phyloP scores from a whole-genome alignment of 1,140 invertebrate species.

The Drosophila virilis region DNA sequence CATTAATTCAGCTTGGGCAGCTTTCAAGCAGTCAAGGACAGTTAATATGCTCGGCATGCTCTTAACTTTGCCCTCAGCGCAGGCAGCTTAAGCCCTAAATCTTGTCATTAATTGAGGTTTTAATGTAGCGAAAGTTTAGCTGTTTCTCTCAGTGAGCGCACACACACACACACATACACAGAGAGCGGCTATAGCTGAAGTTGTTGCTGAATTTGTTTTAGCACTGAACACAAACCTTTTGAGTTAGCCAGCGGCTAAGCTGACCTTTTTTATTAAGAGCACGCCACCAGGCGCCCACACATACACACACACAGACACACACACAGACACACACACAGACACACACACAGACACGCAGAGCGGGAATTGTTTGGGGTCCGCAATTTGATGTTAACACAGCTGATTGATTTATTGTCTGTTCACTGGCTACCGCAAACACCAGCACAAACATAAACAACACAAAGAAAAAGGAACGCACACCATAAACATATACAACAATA shows the following conservation, averaged over 20 bases:
- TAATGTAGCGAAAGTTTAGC: not conserved
- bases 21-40: not conserved
- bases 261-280: slow-evolving; percentile 44
- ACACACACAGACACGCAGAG: slow-evolving; percentile 19
- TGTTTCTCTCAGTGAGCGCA: slow-evolving; percentile 25
- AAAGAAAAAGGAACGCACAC: slow-evolving; percentile 9
- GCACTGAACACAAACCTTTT: slow-evolving; percentile 28
- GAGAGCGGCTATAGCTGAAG: slow-evolving; percentile 6
- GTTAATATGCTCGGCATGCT: not conserved
- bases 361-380: slow-evolving; percentile 66
- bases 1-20: not conserved
- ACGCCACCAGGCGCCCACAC: slow-evolving; percentile 22
- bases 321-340: slow-evolving; percentile 19
- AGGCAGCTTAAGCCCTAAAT: slow-evolving; percentile 13
- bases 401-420: slow-evolving; percentile 81
- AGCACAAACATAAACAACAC: slow-evolving; percentile 5
- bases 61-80: slow-evolving; percentile 3
- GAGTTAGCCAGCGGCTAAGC: slow-evolving; percentile 16
- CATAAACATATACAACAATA: slow-evolving; percentile 42
- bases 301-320: slow-evolving; percentile 7
- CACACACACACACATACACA: slow-evolving; percentile 1
- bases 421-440: slow-evolving; percentile 53
- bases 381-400: slow-evolving; percentile 77
- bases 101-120: slow-evolving; percentile 12
- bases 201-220: slow-evolving; percentile 19